Evolutionary conservation across 2,888 invertebrate species (phyloP), one percentile per base, ranked within the genome.

Genomic region (Anoplius nigerrimus): DNA sequence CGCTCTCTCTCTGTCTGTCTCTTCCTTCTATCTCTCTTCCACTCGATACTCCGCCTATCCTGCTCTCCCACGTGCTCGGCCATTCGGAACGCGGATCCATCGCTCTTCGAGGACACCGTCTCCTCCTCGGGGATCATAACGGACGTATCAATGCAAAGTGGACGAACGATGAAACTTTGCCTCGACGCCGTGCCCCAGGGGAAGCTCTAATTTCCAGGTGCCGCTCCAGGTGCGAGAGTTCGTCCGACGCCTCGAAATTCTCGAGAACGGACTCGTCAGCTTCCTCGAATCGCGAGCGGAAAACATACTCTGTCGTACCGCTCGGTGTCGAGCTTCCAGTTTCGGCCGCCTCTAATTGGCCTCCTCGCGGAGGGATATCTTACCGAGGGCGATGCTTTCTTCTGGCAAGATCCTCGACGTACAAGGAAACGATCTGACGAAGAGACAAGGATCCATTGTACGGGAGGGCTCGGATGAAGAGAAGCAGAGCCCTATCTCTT

Each of bases 201-300:
- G 56, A 69, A 53, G 74, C 57, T 76, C 77, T 80, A 76, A 81
- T 82, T 83, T 81, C 78, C 84, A 83, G 82, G 75, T 83, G 83
- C 66, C 34, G 24, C 48, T 34, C 71, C 74, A 72, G 75, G 73
- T 74, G 75, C 21, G 34, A 6, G 8, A 24, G 34, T 11, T 6
- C 6, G 34, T 6, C 4, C 11, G 11, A 6, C 11, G 1, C 1
- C 6, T 11, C 34, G n/a, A 51, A 54, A 46, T 48, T 46, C 48
- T 18, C 67, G 54, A 53, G 54, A 58, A 61, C 11, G 11, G 11
- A 34, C 1, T 13, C 11, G 34, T 13, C 4, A 11, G n/a, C n/a
- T 34, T 34, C 11, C 11, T 34, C 34, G 34, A 6, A 8, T 11
- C 6, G 34, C 11, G 34, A 3, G 11, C 11, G 2, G 34, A 34